Evolutionary conservation across 2,888 invertebrate genomes (phyloP), one percentile per base, ranked within the genome.

Genomic region (Eristalis arbustorum): DNA sequence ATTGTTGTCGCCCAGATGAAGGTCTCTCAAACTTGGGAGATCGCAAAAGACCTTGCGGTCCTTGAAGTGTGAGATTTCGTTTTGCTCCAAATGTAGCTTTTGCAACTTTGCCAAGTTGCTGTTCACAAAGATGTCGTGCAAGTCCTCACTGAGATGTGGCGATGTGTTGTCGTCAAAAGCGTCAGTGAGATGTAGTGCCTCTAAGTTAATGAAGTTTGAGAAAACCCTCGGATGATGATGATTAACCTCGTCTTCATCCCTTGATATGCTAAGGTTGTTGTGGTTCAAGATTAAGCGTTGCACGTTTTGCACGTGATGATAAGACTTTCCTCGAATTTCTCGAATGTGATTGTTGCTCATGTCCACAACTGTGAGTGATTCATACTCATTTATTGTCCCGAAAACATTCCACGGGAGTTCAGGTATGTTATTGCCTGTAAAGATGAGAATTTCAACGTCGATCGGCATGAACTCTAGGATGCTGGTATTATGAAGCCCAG

Each of bases 41-140:
- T 95, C 95, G 89, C 96, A 96, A 90, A 96, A 96, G 0, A 96
- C 95, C 62, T 94, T 94, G 14, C 93, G 93, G 90, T 96, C 95
- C 81, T 93, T 93, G 88, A 96, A 96, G 67, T 94, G 93, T 31
- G 94, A 94, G 37, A 96, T 96, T 91, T 96, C 95, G 90, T 96
- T 96, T 89, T 96, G 96, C 89, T 96, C 96, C 89, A 96, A 91
- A 91, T 96, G 96, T 1, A 96, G 91, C 90, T 96, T 96, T 88
- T 94, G 94, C 88, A 96, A 91, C 84, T 94, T 94, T 0, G 94
- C 94, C 85, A 96, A 90, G 90, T 95, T 95, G 88, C 96, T 95
- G 88, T 95, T 95, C 8, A 95, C 94, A 90, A 96, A 96, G 77
- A 96, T 95, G 89, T 95, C 95, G 88, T 95, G 95, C n/a, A 96